Evolutionary conservation across 2,797 vertebrate genomes (phyloP).

Genomic region (Oophaga sylvatica): DNA sequence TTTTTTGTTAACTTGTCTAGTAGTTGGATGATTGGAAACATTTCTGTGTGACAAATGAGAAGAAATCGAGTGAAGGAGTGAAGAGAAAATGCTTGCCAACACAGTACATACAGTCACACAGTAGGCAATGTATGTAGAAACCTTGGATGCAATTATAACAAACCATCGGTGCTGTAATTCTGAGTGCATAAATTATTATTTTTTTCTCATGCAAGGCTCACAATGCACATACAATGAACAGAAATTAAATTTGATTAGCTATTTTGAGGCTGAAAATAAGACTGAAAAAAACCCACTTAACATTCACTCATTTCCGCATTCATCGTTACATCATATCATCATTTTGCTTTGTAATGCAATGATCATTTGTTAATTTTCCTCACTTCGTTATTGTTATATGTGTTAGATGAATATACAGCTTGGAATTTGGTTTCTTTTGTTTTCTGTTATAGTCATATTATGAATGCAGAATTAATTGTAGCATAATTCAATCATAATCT

Average conservation of each 20-base stretch:
- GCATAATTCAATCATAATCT: slow-evolving; percentile 32
- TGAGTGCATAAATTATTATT: no score
- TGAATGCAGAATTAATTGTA: slow-evolving; percentile 42
- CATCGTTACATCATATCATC: neutral
- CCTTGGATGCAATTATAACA: no score
- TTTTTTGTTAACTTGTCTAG: no score
- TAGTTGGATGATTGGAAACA: no score
- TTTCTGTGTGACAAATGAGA: no score
- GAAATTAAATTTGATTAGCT: neutral
- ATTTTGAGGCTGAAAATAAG: neutral
- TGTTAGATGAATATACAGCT: neutral
- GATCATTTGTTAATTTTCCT: neutral
- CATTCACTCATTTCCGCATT: neutral
- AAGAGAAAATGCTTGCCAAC: no score
- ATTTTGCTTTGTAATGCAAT: slow-evolving; percentile 1
- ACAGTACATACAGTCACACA: no score
- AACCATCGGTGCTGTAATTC: no score
- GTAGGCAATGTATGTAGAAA: no score
- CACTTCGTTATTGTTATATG: slow-evolving; percentile 4
- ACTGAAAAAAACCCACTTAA: neutral
- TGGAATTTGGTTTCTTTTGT: slow-evolving; percentile 33
- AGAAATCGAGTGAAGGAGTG: no score
- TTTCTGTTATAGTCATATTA: slow-evolving; percentile 13
- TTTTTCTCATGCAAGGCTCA: neutral
- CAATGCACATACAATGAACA: neutral